phyloP scores from a whole-genome alignment of 2,888 invertebrate species.

The Phaedon cochleariae region DNA sequence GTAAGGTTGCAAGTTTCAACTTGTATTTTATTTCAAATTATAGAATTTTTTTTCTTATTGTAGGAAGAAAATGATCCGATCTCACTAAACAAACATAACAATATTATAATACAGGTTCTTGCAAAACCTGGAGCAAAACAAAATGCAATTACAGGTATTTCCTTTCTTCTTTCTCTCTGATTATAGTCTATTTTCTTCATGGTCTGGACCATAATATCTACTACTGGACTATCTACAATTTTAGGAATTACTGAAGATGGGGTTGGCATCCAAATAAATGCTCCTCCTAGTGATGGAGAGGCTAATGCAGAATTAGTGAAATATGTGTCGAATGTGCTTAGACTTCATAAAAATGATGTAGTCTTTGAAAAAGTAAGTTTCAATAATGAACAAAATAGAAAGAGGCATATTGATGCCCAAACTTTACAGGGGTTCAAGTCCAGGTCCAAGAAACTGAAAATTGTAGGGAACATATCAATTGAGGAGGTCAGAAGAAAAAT shows the following conservation, averaged over 20 bases:
- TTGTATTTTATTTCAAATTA: neutral
- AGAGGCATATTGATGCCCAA: no score
- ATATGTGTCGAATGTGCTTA: slow-evolving; percentile 74
- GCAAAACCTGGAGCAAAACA: slow-evolving; percentile 81
- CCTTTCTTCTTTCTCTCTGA: neutral
- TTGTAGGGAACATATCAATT: slow-evolving; percentile 62
- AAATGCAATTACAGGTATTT: slow-evolving; percentile 68
- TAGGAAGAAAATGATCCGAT: slow-evolving; percentile 55
- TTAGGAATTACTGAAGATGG: slow-evolving; percentile 68
- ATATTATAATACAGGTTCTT: slow-evolving; percentile 70
- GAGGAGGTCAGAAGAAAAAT: slow-evolving; percentile 63
- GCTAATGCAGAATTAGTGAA: slow-evolving; percentile 80
- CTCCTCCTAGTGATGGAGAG: slow-evolving; percentile 84
- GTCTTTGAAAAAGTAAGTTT: slow-evolving; percentile 64
- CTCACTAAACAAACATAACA: slow-evolving; percentile 66
- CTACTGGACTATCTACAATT: no score
- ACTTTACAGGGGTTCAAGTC: slow-evolving; percentile 64
- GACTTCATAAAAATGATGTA: slow-evolving; percentile 75
- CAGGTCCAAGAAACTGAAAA: slow-evolving; percentile 66
- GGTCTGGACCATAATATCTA: no score
- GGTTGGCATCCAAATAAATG: slow-evolving; percentile 79
- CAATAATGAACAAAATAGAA: neutral
- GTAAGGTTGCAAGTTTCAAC: neutral
- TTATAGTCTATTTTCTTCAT: no score
- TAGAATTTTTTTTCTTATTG: slow-evolving; percentile 14